These are phyloP conservation scores for Drosophila peninsularis DNA, from an alignment of 2,888 invertebrate species.

Conservation along the genomic window DNA sequence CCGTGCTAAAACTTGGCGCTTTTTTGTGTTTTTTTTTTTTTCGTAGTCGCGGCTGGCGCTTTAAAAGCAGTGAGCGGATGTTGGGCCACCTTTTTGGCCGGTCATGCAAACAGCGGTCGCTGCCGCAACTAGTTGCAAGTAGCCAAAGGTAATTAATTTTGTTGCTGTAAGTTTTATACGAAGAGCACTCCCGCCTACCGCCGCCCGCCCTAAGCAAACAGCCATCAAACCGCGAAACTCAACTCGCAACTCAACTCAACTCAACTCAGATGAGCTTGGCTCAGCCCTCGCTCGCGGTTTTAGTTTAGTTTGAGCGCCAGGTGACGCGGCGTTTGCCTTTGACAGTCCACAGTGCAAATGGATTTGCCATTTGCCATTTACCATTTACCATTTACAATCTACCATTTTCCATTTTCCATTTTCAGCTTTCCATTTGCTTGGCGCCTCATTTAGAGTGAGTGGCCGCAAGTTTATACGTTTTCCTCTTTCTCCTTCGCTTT, in stretches of 20 bases:
- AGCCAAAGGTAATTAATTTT: constrained; percentile 83
- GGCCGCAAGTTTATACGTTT: constrained; percentile 50
- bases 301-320: constrained; percentile 27
- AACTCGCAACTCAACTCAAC: constrained; percentile 19
- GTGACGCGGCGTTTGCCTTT: constrained; percentile 49
- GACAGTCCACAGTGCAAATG: constrained; percentile 72
- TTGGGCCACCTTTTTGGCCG: constrained; percentile 57
- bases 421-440: constrained; percentile 65
- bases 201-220: constrained; percentile 28
- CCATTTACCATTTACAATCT: neutral
- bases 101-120: constrained; percentile 53
- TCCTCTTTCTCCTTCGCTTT: constrained; percentile 2
- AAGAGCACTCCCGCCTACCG: neutral
- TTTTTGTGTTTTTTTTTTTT: neutral
- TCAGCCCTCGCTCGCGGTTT: constrained; percentile 16
- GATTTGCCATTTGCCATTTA: constrained; percentile 49
- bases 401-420: constrained; percentile 58
- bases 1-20: constrained; percentile 58
- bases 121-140: constrained; percentile 73
- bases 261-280: constrained; percentile 11
- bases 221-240: constrained; percentile 48
- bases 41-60: constrained; percentile 45
- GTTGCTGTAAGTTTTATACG: constrained; percentile 66
- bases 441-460: constrained; percentile 59
- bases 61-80: constrained; percentile 71